Evolutionary conservation across 1,140 invertebrate genomes (phyloP).

Genomic region (Apis mellifera): Amel_HAv3.1 CM009940.2:3456001-3456500

Average conservation of each 20-base stretch:
- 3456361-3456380: too few species aligned
- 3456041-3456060: neutral
- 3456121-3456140: neutral
- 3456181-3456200: neutral
- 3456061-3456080: neutral
- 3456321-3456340: too few species aligned
- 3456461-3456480: too few species aligned
- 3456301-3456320: too few species aligned
- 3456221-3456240: neutral
- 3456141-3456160: conserved; percentile 3
- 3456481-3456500: too few species aligned
- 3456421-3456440: too few species aligned
- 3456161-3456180: conserved; percentile 1
- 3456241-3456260: too few species aligned
- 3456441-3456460: too few species aligned
- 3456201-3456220: neutral
- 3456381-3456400: too few species aligned
- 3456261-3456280: neutral
- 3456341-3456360: too few species aligned
- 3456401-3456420: too few species aligned
- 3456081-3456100: neutral
- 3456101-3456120: neutral
- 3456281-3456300: too few species aligned
- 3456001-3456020: neutral
- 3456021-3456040: neutral